phyloP scores from a whole-genome alignment of 2,888 invertebrate genomes.

The Scaptomyza parva region DNA sequence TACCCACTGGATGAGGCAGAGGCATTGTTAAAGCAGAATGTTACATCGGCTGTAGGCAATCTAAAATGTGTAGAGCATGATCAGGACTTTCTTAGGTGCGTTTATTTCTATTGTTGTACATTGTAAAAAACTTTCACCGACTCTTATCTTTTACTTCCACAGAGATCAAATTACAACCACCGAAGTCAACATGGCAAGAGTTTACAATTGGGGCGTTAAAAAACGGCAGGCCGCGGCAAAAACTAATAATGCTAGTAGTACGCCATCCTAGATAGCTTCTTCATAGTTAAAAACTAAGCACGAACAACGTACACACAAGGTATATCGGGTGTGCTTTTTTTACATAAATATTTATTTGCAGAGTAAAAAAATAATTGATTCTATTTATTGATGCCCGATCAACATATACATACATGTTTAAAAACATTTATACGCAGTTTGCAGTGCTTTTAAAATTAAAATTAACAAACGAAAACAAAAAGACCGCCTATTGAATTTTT shows the following conservation, averaged over 20 bases:
- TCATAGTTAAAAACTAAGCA: constrained; percentile 27
- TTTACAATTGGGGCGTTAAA: constrained; percentile 99
- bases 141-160: background rate
- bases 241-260: constrained; percentile 42
- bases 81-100: constrained; percentile 94
- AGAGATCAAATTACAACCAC: constrained; percentile 99
- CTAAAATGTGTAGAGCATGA: constrained; percentile 95
- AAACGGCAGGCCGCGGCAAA: constrained; percentile 91
- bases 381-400: constrained; percentile 21
- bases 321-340: constrained; percentile 28
- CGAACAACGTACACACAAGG: constrained; percentile 15
- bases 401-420: constrained; percentile 7
- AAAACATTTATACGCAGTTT: constrained; percentile 28
- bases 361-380: constrained; percentile 18
- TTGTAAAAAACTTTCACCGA: background rate
- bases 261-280: constrained; percentile 49
- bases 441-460: constrained; percentile 51
- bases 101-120: background rate
- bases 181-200: constrained; percentile 99
- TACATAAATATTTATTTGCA: constrained; percentile 59
- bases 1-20: constrained; percentile 96
- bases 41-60: constrained; percentile 93
- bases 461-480: constrained; percentile 13
- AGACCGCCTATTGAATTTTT: constrained; percentile 41
- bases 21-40: constrained; percentile 92